Conservation (phyloP, 2,888 invertebrate species). For the Aradus depressus region DNA sequence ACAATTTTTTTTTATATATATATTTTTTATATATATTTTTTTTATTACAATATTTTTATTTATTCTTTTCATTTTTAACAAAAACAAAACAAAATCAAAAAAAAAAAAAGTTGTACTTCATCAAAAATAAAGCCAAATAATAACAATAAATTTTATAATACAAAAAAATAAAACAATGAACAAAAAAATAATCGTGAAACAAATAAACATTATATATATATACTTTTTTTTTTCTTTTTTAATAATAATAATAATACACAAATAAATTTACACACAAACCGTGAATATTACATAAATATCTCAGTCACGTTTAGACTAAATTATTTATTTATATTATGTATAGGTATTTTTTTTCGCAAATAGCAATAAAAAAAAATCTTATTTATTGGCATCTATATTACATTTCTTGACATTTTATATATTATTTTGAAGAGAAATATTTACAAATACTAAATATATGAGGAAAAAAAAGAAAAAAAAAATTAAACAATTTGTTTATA, state of each 20-base stretch:
- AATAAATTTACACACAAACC: constrained; percentile 29
- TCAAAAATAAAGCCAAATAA: constrained; percentile 15
- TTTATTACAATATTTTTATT: background rate
- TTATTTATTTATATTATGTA: constrained; percentile 20
- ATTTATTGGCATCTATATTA: constrained; percentile 30
- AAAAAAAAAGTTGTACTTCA: constrained; percentile 18
- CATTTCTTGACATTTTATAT: too few relatives aligned
- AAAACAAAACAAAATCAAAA: constrained; percentile 12
- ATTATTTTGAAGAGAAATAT: too few relatives aligned
- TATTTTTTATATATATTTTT: constrained; percentile 10
- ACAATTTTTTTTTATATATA: constrained; percentile 7
- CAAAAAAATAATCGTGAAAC: constrained; percentile 8
- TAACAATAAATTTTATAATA: too few relatives aligned
- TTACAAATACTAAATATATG: too few relatives aligned
- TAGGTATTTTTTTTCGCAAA: constrained; percentile 26
- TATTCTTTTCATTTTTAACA: constrained; percentile 23
- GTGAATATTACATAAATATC: constrained; percentile 25
- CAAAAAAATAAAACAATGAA: constrained; percentile 13
- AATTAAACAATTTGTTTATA: constrained; percentile 16
- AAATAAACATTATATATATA: constrained; percentile 14
- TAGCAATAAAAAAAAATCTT: constrained; percentile 27
- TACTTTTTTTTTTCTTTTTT: constrained; percentile 4
- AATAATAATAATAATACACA: constrained; percentile 28
- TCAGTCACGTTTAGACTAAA: constrained; percentile 27
- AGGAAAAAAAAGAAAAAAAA: too few relatives aligned